Evolutionary conservation across 2,888 invertebrate species (phyloP), one percentile per base, ranked within the genome.

Genomic region (Hypercompe scribonia): DNA sequence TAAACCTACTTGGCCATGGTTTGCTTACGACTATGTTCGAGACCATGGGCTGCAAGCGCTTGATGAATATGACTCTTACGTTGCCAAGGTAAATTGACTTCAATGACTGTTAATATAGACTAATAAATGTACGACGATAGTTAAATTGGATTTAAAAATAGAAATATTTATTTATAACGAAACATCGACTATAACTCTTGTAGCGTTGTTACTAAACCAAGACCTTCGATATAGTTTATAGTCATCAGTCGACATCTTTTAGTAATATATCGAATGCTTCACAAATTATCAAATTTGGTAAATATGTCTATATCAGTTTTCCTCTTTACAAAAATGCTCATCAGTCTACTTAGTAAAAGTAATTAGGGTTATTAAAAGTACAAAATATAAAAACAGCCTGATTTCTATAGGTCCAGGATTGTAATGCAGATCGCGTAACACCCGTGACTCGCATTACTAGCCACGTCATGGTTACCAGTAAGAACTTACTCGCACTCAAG

Each of bases 391-490:
- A 50, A 50, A 1, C 8, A 7, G 15, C 0, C 1, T 18, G 18
- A 42, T 31, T n/a, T 54, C 72, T 70, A 31, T 31, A 92, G 91
- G 90, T 87, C 77, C 85, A 84, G 77, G 71, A 79, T 72, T 95
- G 95, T 81, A 84, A 81, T 65, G 91, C 89, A 33, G 68, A 82
- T 39, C 78, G 73, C 68, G 89, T 88, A 77, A 82, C 88, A 24
- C 88, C 92, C 50, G 91, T 92, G 69, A 93, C 95, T 39, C 90
- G 88, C 84, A 94, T 95, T 88, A 89, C 86, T 77, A 90, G 89
- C 0, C 89, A 93, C 86, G 89, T 92, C 75, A 92, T 94, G 87
- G 95, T 95, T 68, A 92, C 93, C n/a, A 67, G 73, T 3, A 72
- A 87, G 81, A 90, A 89, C 84, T 86, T 92, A n/a, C 76, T 90